Evolutionary conservation across 2,113 vertebrate species (phyloP).

Genomic region (Callorhinus ursinus): DNA sequence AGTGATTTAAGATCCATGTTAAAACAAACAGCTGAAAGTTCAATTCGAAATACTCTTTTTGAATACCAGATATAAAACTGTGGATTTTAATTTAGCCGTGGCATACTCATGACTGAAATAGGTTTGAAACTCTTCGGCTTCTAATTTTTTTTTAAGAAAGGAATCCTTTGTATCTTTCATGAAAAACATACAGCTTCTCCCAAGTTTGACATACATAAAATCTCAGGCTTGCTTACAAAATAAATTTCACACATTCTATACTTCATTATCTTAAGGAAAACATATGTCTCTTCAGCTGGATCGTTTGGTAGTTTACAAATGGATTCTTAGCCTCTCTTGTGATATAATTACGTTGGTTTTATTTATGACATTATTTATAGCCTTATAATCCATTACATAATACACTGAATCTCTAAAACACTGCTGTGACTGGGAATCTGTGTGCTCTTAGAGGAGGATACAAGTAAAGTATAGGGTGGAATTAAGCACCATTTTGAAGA

Average conservation of each 20-base stretch:
- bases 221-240: neutral
- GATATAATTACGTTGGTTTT: conserved; percentile 39
- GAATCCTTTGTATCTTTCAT: conserved; percentile 16
- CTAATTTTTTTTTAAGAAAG: neutral
- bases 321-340: neutral
- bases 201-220: neutral
- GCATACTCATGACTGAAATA: conserved; percentile 8
- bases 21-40: conserved; percentile 50
- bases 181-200: neutral
- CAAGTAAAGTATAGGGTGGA: neutral
- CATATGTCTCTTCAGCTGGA: neutral
- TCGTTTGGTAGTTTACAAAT: conserved; percentile 15
- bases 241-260: conserved; percentile 12
- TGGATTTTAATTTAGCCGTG: neutral
- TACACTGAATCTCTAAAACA: neutral
- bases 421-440: neutral
- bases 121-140: neutral
- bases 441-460: neutral
- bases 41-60: conserved; percentile 40
- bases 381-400: neutral
- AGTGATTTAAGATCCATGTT: conserved; percentile 57
- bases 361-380: conserved; percentile 50
- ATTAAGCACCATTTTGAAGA: neutral
- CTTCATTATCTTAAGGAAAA: conserved; percentile 58
- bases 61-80: neutral